phyloP scores from a whole-genome alignment of 2,113 vertebrate species.

The Felis chaus region DNA sequence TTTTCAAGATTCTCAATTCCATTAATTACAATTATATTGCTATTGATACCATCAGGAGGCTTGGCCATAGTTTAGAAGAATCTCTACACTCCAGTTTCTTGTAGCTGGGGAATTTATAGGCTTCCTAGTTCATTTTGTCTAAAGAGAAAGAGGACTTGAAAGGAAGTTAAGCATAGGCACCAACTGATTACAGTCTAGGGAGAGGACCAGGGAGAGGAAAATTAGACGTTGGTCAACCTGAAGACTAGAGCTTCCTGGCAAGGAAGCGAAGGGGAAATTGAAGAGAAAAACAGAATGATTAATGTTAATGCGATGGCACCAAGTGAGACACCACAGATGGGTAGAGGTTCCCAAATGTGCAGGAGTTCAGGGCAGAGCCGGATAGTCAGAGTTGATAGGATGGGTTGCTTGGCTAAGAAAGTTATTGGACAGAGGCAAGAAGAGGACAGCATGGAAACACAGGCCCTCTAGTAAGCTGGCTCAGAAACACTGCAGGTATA shows the following conservation, averaged over 20 bases:
- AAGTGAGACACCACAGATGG: background rate
- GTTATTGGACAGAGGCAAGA: background rate
- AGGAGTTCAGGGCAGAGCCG: background rate
- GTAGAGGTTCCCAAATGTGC: background rate
- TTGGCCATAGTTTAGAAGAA: slow-evolving; percentile 41
- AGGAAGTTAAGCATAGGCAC: slow-evolving; percentile 48
- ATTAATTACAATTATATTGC: background rate
- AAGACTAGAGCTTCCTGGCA: slow-evolving; percentile 28
- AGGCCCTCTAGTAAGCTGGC: background rate
- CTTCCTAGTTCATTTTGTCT: slow-evolving; percentile 43
- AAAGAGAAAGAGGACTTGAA: slow-evolving; percentile 46
- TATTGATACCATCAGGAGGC: background rate
- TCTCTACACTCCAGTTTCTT: background rate
- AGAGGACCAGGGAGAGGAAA: slow-evolving; percentile 39
- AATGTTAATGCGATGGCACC: background rate
- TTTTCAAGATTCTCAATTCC: background rate
- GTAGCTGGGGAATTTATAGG: background rate
- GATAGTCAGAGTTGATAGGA: background rate
- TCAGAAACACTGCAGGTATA: background rate
- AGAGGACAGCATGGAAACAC: background rate
- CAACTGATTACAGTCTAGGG: slow-evolving; percentile 20
- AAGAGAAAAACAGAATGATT: slow-evolving; percentile 20
- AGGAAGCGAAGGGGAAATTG: slow-evolving; percentile 14
- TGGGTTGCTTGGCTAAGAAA: background rate
- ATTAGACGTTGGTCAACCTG: slow-evolving; percentile 42